Evolutionary conservation across 2,113 vertebrate species (phyloP), one percentile per base, ranked within the genome.

Genomic region (Aplodontia rufa): DNA sequence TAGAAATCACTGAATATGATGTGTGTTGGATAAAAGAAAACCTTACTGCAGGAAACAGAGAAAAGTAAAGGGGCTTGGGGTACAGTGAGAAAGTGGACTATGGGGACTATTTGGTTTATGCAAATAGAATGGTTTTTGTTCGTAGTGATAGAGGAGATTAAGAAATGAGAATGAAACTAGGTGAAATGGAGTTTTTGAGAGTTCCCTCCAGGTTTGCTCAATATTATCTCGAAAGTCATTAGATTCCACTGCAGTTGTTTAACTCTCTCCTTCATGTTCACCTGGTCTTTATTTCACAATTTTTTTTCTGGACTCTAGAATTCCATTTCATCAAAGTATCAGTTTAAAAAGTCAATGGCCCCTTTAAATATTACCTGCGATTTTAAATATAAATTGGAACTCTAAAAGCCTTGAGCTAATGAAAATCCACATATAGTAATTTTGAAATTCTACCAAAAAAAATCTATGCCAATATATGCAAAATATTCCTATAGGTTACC

Each of bases 371-470:
- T 93, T 93, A 88, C 88, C 58, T 90, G 14, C 90, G 74, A 69
- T 94, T 96, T 97, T 81, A 88, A 96, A 94, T 95, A 90, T 68
- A 90, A 91, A 45, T 93, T 97, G 91, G 47, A 96, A 96, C 16
- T 78, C 51, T 80, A 86, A 96, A 92, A 94, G 71, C 19, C 93
- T 85, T 79, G 75, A 89, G 30, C 16, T 97, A 95, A 96, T 97
- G 95, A 96, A 97, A 96, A 94, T 91, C 49, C 79, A 95, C 60
- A 94, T 95, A 94, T 2, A 87, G 64, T 93, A 95, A 96, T 95
- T 94, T 96, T 97, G 95, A 97, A 97, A 97, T 94, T 49, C 66
- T 96, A 97, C 92, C 95, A 84, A 96, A 97, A 97, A 72, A 68
- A 45, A 14, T 58, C 79, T 49, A 89, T 95, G 91, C 97, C 96